Percentiles rank a stretch among this genome's conserved stretches.
These are phyloP conservation scores for Agapornis roseicollis DNA, from an alignment of 2,113 vertebrate species.

Conservation along the genomic window DNA sequence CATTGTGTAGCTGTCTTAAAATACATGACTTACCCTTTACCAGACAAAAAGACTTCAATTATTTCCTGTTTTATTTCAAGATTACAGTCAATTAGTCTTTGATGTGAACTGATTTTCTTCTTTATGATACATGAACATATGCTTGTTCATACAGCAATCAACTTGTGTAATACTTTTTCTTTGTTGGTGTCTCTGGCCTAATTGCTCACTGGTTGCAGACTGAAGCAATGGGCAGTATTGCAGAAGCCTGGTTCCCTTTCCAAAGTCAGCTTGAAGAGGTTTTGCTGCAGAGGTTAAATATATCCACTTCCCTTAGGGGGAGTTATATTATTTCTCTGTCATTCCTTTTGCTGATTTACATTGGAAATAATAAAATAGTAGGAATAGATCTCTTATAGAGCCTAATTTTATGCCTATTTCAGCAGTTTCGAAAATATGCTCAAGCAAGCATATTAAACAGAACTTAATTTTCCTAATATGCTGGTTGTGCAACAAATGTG, in stretches of 20 bases:
- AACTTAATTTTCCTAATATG: not conserved
- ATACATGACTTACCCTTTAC: not conserved
- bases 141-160: not conserved
- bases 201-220: not conserved
- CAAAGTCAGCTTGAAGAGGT: not conserved
- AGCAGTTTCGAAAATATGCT: not conserved
- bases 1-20: not conserved
- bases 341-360: not conserved
- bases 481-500: not conserved
- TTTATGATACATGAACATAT: accelerated
- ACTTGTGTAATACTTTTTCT: not conserved
- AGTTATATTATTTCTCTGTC: not conserved
- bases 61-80: not conserved
- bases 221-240: not conserved
- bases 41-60: not conserved
- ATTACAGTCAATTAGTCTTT: not conserved
- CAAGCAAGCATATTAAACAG: not conserved
- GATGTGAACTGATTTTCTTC: not conserved
- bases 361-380: not conserved
- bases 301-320: not conserved
- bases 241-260: not conserved
- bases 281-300: not conserved
- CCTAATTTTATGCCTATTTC: not conserved
- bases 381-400: not conserved
- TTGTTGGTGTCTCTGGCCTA: accelerated